Percentiles rank a stretch among this genome's conserved stretches.
Evolutionary conservation across 2,113 vertebrate species (phyloP).

Genomic region (Plecotus auritus): DNA sequence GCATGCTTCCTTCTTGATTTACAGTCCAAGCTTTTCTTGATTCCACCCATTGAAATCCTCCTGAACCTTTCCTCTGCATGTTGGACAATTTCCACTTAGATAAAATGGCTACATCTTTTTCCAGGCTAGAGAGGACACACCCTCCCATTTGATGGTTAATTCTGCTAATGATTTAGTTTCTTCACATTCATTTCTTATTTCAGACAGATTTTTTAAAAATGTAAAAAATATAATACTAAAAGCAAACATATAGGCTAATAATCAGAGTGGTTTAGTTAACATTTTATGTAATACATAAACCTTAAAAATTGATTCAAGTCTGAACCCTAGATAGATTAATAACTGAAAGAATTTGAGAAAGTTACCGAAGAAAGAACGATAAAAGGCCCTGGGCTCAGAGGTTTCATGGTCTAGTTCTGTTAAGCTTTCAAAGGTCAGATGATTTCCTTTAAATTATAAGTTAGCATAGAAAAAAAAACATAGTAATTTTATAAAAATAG

Average conservation of each 20-base stretch:
- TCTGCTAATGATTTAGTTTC: neutral
- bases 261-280: neutral
- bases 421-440: neutral
- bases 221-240: neutral
- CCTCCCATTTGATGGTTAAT: neutral
- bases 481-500: neutral
- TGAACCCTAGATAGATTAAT: neutral
- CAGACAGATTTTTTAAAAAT: neutral
- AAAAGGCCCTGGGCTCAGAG: neutral
- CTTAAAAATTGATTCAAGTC: neutral
- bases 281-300: constrained; percentile 11
- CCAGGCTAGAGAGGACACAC: neutral
- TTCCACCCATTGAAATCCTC: neutral
- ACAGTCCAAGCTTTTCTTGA: neutral
- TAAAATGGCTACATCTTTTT: neutral
- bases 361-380: neutral
- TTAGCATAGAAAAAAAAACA: neutral
- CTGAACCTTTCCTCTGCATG: neutral
- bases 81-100: neutral
- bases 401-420: neutral
- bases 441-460: neutral
- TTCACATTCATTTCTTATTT: neutral
- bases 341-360: neutral
- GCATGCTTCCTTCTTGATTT: neutral
- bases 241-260: neutral